Conservation (phyloP, 2,113 vertebrate species). For the Poeciliopsis retropinna region DNA sequence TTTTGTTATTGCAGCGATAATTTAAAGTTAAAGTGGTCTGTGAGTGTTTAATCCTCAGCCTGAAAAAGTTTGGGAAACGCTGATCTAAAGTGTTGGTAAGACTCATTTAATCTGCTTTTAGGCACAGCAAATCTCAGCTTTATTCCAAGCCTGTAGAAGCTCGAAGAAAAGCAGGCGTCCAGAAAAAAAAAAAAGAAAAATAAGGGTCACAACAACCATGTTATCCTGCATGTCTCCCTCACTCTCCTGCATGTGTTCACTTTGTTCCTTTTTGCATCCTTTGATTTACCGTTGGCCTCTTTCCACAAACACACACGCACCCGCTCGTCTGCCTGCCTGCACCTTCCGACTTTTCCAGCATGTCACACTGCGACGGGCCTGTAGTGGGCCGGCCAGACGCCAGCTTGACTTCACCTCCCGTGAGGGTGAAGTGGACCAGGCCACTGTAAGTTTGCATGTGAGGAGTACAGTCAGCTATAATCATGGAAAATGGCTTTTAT, state of each 20-base stretch:
- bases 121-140: constrained; percentile 2
- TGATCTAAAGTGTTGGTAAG: neutral
- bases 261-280: constrained; percentile 63
- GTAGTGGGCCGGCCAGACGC: constrained; percentile 78
- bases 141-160: neutral
- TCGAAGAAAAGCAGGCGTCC: neutral
- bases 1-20: too few relatives aligned
- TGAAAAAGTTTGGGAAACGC: too few relatives aligned
- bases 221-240: constrained; percentile 27
- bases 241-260: constrained; percentile 53
- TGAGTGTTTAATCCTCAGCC: too few relatives aligned
- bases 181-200: neutral
- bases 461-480: too few relatives aligned
- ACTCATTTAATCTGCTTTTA: neutral
- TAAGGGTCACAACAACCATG: neutral
- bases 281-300: constrained; percentile 31
- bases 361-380: constrained; percentile 81
- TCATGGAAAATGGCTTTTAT: too few relatives aligned
- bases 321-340: constrained; percentile 27
- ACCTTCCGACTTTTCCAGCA: constrained; percentile 79
- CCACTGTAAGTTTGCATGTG: constrained; percentile 83
- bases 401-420: constrained; percentile 83
- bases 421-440: constrained; percentile 82
- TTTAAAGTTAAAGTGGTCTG: too few relatives aligned
- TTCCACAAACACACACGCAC: constrained; percentile 33